Evolutionary conservation across 1,140 invertebrate species (phyloP), one percentile per base, ranked within the genome.

Genomic region (Charaxes varanes): DNA sequence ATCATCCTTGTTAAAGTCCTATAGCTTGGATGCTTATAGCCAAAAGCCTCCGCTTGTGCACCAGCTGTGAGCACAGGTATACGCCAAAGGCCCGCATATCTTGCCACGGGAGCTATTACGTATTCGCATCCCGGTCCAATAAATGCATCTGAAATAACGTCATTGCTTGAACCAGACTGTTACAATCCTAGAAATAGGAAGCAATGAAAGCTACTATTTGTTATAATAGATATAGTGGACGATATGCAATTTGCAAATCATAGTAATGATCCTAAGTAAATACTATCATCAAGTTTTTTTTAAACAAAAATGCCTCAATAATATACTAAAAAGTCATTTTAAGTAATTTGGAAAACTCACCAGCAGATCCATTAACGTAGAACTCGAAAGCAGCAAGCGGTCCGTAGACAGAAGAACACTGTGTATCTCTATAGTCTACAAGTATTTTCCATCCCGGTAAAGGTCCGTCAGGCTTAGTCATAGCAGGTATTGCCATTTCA

Each of bases 71-170:
- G 71, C 1, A 97, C 89, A 0, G 96, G 95, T 10, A 96, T 92
- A 1, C 90, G 85, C 96, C 96, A 98, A n/a, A 89, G 88, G 3
- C 92, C 90, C 0, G 94, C 90, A 64, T 96, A 97, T 6, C 95
- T 86, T 0, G 94, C 92, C 1, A 98, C 93, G 0, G 95, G 95
- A 0, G 95, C 94, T 33, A 97, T 87, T 2, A 93, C 93, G 74
- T 96, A 97, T 55, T 96, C 94, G 77, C 95, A 97, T 1, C 95
- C 90, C 0, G 96, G 93, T 0, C 96, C 96, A 55, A 97, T 87
- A 64, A 97, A 95, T 0, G 92, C 93, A 81, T 97, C 93, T 88
- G 88, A 47, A 77, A 77, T 7, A 23, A 23, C n/a, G n/a, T n/a
- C 3, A 23, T 23, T 23, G 10, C 22, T n/a, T n/a, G n/a, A n/a